Conservation (phyloP, 2,113 vertebrate species). For the Osmerus eperlanus region DNA sequence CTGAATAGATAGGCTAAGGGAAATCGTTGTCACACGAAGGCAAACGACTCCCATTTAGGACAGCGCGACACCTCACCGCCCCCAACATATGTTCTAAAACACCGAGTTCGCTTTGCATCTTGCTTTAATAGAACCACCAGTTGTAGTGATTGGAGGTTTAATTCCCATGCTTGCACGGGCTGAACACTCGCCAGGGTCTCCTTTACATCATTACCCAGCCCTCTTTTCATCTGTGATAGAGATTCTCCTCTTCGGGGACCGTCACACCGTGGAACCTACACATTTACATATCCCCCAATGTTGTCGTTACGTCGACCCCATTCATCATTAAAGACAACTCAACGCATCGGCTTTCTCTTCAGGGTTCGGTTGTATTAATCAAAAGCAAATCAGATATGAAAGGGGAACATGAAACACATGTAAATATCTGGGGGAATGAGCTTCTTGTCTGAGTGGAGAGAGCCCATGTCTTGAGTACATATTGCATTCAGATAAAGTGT, state of each 20-base stretch:
- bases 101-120: constrained; percentile 23
- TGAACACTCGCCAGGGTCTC: neutral
- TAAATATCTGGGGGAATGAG: constrained; percentile 20
- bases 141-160: constrained; percentile 28
- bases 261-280: constrained; percentile 44
- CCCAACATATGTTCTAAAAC: constrained; percentile 15
- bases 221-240: constrained; percentile 49
- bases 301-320: constrained; percentile 61
- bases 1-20: too few species aligned
- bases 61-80: constrained; percentile 12
- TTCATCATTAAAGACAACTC: constrained; percentile 67
- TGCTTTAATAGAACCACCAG: constrained; percentile 36
- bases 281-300: constrained; percentile 66
- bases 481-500: constrained; percentile 58
- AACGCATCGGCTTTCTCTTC: constrained; percentile 46
- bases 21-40: constrained; percentile 15
- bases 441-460: constrained; percentile 39
- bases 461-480: constrained; percentile 56
- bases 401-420: constrained; percentile 38
- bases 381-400: constrained; percentile 52
- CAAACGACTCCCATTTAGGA: neutral
- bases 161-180: constrained; percentile 45
- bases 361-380: constrained; percentile 55
- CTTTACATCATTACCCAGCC: constrained; percentile 5
- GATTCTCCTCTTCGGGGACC: constrained; percentile 47